A percentile compares a stretch with the other conserved stretches of the same genome.
Conservation (phyloP, 2,113 vertebrate species). For the Semnopithecus entellus region DNA sequence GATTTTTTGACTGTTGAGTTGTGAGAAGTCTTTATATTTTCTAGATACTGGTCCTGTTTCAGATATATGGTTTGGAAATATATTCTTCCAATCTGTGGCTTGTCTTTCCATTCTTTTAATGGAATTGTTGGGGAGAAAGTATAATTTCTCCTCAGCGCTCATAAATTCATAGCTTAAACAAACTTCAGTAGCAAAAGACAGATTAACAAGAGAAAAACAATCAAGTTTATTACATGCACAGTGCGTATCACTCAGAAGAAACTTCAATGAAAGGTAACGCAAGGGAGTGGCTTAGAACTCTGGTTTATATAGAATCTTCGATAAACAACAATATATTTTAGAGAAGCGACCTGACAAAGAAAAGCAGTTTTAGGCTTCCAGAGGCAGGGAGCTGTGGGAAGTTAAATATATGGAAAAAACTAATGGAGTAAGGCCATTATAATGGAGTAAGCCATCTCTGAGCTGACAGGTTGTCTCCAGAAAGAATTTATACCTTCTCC, state of each 20-base stretch:
- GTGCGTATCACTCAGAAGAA: not conserved
- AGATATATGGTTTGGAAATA: not conserved
- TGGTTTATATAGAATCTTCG: not conserved
- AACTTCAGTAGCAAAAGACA: not conserved
- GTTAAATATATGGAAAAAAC: not conserved
- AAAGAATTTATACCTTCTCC: not conserved
- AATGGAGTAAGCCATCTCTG: not conserved
- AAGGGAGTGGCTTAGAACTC: not conserved
- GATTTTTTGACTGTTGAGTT: not conserved
- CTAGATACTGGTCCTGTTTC: not conserved
- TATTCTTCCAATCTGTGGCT: conserved; percentile 6
- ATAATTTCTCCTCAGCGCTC: not conserved
- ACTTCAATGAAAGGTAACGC: not conserved
- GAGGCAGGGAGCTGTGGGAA: not conserved
- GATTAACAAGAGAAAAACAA: not conserved
- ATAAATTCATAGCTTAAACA: not conserved
- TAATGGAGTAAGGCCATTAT: not conserved
- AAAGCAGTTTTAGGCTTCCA: not conserved
- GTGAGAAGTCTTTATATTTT: not conserved
- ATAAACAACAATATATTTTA: not conserved
- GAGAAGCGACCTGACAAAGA: not conserved
- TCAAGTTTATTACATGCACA: not conserved
- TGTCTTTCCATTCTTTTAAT: not conserved
- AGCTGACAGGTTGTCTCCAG: not conserved
- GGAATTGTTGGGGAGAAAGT: not conserved